A percentile compares a stretch with the other conserved stretches of the same genome.
These are phyloP conservation scores for Sinelater perroti DNA, from an alignment of 2,888 invertebrate genomes.

Conservation along the genomic window DNA sequence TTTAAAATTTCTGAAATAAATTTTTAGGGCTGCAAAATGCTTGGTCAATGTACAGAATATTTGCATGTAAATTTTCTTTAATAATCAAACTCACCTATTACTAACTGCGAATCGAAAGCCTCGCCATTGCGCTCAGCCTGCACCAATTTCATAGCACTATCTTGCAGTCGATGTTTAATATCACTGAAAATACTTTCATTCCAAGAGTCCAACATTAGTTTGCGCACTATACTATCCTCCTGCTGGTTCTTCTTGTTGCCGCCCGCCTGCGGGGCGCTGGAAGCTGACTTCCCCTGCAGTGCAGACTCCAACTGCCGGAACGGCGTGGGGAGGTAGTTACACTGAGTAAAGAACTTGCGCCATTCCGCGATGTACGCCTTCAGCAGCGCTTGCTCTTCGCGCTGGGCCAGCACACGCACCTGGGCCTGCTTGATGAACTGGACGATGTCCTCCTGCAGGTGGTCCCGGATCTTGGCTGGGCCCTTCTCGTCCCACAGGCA, in stretches of 20 bases:
- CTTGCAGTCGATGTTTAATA: slow-evolving; percentile 91
- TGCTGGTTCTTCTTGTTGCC: slow-evolving; percentile 66
- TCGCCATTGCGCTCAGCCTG: slow-evolving; percentile 97
- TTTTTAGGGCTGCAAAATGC: too few species aligned
- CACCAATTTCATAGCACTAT: slow-evolving; percentile 97
- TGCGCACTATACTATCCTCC: slow-evolving; percentile 91
- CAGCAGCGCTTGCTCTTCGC: slow-evolving; percentile 93
- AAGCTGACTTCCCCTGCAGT: slow-evolving; percentile 72
- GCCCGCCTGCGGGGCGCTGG: slow-evolving; percentile 49
- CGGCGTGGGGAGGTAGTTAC: slow-evolving; percentile 95
- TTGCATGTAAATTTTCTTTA: background rate
- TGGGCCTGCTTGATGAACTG: slow-evolving; percentile 95
- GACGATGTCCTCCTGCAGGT: slow-evolving; percentile 90
- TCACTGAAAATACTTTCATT: slow-evolving; percentile 96
- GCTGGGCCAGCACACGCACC: slow-evolving; percentile 85
- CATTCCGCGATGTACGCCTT: slow-evolving; percentile 98
- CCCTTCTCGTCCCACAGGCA: slow-evolving; percentile 98
- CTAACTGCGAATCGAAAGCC: slow-evolving; percentile 96
- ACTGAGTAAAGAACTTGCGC: slow-evolving; percentile 98
- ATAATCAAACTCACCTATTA: slow-evolving; percentile 77
- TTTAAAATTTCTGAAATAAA: too few species aligned
- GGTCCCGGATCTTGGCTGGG: slow-evolving; percentile 85
- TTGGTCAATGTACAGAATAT: background rate
- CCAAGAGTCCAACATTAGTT: slow-evolving; percentile 99
- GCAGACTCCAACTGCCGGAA: slow-evolving; percentile 92